phyloP scores from a whole-genome alignment of 2,888 invertebrate genomes.

The Rhingia rostrata region DNA sequence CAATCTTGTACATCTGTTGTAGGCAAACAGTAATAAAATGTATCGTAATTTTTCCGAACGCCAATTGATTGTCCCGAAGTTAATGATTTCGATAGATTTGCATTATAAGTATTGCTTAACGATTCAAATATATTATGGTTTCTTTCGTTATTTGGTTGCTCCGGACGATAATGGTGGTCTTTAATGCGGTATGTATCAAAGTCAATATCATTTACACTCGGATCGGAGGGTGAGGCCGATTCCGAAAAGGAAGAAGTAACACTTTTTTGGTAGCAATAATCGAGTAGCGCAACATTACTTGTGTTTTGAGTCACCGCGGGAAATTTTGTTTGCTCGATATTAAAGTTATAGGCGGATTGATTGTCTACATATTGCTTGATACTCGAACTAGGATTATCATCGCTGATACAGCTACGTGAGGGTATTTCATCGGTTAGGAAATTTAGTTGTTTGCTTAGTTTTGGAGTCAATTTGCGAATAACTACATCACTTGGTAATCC shows the following conservation, averaged over 20 bases:
- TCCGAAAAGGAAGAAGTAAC: slow-evolving; percentile 14
- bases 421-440: slow-evolving; percentile 42
- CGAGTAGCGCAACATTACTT: background rate
- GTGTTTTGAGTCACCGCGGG: background rate
- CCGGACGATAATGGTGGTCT: background rate
- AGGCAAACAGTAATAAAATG: slow-evolving; percentile 35
- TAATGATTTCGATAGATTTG: slow-evolving; percentile 26
- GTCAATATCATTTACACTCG: slow-evolving; percentile 22
- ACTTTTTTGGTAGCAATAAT: background rate
- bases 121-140: slow-evolving; percentile 72
- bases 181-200: slow-evolving; percentile 14
- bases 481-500: slow-evolving; percentile 60
- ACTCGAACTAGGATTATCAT: slow-evolving; percentile 40
- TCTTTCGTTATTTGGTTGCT: background rate
- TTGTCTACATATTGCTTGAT: background rate
- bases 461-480: slow-evolving; percentile 75
- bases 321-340: slow-evolving; percentile 6
- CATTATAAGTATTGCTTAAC: slow-evolving; percentile 74
- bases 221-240: slow-evolving; percentile 12
- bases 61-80: slow-evolving; percentile 46
- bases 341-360: background rate
- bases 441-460: slow-evolving; percentile 72
- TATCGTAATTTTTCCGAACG: slow-evolving; percentile 24
- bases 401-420: slow-evolving; percentile 50
- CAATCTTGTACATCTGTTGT: slow-evolving; percentile 54